A percentile compares a stretch with the other conserved stretches of the same genome.
These are phyloP conservation scores for Australoheros scitulus DNA, from an alignment of 2,113 vertebrate genomes.

Conservation along the genomic window DNA sequence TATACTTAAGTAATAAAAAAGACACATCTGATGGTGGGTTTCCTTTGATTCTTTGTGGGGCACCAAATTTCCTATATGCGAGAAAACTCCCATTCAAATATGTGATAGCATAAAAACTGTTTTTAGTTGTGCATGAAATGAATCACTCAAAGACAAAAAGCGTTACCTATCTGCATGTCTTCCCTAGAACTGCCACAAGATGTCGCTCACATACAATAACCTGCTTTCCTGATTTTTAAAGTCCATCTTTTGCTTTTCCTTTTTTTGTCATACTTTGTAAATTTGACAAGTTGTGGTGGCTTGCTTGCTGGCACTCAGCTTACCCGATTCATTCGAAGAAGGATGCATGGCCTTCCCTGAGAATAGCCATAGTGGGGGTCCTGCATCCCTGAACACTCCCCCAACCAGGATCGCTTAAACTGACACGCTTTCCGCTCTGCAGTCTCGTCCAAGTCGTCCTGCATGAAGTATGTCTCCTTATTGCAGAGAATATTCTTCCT, in stretches of 20 bases:
- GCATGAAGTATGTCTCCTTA: conserved; percentile 89
- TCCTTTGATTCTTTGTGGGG: neutral
- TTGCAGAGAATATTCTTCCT: conserved; percentile 88
- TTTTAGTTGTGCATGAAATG: neutral
- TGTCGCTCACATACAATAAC: conserved; percentile 38
- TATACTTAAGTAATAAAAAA: neutral
- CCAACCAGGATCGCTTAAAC: conserved; percentile 91
- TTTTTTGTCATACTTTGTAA: neutral
- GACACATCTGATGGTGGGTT: neutral
- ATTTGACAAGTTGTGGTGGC: neutral
- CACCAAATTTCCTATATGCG: neutral
- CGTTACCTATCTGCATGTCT: neutral
- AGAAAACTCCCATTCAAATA: neutral
- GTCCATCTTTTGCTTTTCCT: neutral
- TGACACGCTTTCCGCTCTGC: conserved; percentile 90
- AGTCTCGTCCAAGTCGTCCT: conserved; percentile 83
- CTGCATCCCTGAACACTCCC: conserved; percentile 89
- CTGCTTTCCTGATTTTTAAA: neutral
- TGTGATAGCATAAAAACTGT: no score
- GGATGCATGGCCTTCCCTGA: conserved; percentile 89
- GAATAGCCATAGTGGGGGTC: conserved; percentile 92
- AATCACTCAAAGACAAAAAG: neutral
- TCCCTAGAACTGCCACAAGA: conserved; percentile 56
- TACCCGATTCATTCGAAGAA: conserved; percentile 98
- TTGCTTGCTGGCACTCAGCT: conserved; percentile 30